Percentiles rank a stretch among this genome's conserved stretches.
Evolutionary conservation across 2,797 vertebrate species (phyloP).

Genomic region (Propithecus deckenii): DNA sequence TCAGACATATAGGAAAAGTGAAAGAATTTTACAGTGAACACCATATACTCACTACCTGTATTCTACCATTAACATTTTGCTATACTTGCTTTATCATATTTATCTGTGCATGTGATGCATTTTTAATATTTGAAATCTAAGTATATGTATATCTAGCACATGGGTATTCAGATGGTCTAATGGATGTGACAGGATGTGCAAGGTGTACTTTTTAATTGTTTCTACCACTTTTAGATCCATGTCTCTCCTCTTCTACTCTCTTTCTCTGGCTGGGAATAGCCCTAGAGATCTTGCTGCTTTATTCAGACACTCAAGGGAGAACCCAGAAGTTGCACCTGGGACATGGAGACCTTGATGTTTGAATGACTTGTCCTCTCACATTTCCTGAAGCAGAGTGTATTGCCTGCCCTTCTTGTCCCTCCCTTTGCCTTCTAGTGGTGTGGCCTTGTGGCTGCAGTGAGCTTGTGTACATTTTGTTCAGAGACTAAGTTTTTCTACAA

Average conservation of each 20-base stretch:
- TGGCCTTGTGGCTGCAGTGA: not conserved
- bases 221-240: not conserved
- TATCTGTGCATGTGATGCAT: not conserved
- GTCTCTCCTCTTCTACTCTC: not conserved
- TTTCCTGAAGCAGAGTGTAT: not conserved
- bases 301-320: not conserved
- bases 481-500: not conserved
- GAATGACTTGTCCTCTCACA: not conserved
- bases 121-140: not conserved
- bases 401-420: not conserved
- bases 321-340: not conserved
- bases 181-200: not conserved
- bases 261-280: not conserved
- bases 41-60: not conserved
- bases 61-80: not conserved
- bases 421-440: not conserved
- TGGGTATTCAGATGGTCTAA: constrained; percentile 4
- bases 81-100: not conserved
- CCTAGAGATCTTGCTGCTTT: not conserved
- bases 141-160: not conserved
- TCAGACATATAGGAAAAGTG: not conserved
- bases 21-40: not conserved
- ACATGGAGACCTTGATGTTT: not conserved
- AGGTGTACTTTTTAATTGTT: not conserved
- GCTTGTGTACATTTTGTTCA: not conserved